These are phyloP conservation scores for Lepilemur septentrionalis DNA, from an alignment of 2,797 vertebrate genomes.

Conservation along the genomic window DNA sequence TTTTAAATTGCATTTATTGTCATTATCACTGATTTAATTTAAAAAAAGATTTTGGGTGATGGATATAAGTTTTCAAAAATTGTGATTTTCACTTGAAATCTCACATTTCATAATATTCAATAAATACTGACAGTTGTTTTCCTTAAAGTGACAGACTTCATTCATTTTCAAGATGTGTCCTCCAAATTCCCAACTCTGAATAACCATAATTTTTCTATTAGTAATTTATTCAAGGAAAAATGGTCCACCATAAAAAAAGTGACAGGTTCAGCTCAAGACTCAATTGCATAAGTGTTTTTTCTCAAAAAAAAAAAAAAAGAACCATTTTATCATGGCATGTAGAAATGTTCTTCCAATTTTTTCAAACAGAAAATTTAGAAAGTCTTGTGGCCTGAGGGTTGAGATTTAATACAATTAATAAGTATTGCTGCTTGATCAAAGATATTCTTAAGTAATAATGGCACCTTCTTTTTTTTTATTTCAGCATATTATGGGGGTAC, in stretches of 20 bases:
- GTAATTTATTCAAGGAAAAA: background rate
- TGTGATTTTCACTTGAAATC: slow-evolving; percentile 1
- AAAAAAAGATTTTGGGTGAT: background rate
- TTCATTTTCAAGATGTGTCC: background rate
- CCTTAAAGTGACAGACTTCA: background rate
- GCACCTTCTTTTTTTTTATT: background rate
- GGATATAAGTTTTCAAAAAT: background rate
- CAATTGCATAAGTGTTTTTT: background rate
- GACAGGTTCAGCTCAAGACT: background rate
- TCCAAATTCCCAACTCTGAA: background rate
- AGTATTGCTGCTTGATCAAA: background rate
- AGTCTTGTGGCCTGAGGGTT: background rate
- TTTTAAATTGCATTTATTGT: background rate
- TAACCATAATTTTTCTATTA: background rate
- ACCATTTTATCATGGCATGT: background rate
- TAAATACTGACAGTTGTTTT: background rate
- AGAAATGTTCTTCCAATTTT: background rate
- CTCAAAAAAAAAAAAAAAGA: background rate
- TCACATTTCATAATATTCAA: background rate
- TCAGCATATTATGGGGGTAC: no score
- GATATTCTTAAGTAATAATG: background rate
- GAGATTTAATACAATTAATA: background rate
- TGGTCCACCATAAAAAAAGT: background rate
- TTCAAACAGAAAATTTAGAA: background rate
- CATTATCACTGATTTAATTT: background rate